Evolutionary conservation across 2,797 vertebrate genomes (phyloP), one percentile per base, ranked within the genome.

Genomic region (Malurus leucopterus): DNA sequence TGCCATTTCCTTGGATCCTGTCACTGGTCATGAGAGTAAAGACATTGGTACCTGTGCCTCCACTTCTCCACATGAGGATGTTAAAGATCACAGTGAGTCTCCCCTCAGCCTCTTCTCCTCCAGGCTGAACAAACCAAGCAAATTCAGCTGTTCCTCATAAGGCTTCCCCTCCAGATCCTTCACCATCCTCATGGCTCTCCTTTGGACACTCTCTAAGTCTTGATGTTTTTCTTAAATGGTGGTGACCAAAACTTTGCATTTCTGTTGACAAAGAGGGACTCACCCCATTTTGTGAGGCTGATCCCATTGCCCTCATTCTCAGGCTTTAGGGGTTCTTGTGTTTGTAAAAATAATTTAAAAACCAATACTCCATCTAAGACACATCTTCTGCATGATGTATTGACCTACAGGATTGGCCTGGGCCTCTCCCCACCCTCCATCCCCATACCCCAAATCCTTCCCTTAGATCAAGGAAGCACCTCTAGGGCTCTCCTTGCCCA

Each of bases 391-490:
- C 20, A 54, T 11, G 10, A 17, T 26, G 2, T 54, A 13, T 54
- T 62, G 32, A 62, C 15, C 23, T 69, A 16, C 11, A 26, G 17
- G 5, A 58, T 13, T 50, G 11, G 11, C 2, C 3, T 63, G 23
- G 36, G 36, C 36, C 36, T 36, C 36, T 36, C 36, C 36, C 36
- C 36, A 18, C 3, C 1, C 1, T 3, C 10, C 7, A 9, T 1
- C 9, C 1, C 34, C 2, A 3, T 49, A 3, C 8, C 20, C 43
- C 23, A 50, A 38, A 49, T 2, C 5, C 36, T 69, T 50, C 19
- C 13, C 23, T 58, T 51, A 34, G 12, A n/a, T 47, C 29, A 53
- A 44, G n/a, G 3, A 61, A 76, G 57, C 1, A 5, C 20, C 9
- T 49, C 4, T 18, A 44, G 32, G 9, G 3, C 7, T 84, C 15